Base-by-base conservation (phyloP, 30 jellyfish, hydroid and myxozoan genomes). In the Cassiopea xamachana region DNA sequence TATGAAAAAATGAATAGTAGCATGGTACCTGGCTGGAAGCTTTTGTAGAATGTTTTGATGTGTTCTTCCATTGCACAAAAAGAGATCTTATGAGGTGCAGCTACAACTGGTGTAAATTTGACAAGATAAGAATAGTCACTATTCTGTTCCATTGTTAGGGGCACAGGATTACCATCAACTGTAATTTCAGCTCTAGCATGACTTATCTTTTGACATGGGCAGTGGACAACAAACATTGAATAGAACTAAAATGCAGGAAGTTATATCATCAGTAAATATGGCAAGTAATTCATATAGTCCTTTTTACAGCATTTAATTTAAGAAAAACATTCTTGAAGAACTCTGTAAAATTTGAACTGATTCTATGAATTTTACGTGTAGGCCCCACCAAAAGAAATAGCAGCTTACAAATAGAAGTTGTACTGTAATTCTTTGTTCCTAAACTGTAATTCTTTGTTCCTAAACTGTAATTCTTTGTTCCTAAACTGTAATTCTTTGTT, bases 21-120 rank as follows among this genome's bases (percentile, higher is more conserved):
- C 15, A 9, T 15, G 59, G 15, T 75, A 88, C 95, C 95, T 88
- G 95, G 95, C 50, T 44, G n/a, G 72, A 88, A 77, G 14, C 47
- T 16, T 44, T 78, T 79, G 86, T 39, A 49, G 72, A 77, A 55
- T 49, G 89, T 77, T 70, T 48, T 69, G 44, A 88, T 69, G 59
- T 43, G 50, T 19, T 48, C 47, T 47, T 90, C 95, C 70, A 43
- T 64, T 6, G 90, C 95, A 45, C 14, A 51, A 16, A 88, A 59
- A 10, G 75, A 64, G 19, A 88, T 79, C 43, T 73, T 59, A 74
- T 88, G 88, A 2, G 74, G 48, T 17, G 90, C 90, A 49, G 93
- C 88, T 19, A 84, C 70, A 7, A 73, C 79, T 1, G 97, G 97
- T 19, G 97, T 90, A 87, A 90, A 90, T 60, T 90, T 83, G 82